Base-by-base conservation (phyloP, 2,113 vertebrate genomes). In the Dipodomys ordii region DNA sequence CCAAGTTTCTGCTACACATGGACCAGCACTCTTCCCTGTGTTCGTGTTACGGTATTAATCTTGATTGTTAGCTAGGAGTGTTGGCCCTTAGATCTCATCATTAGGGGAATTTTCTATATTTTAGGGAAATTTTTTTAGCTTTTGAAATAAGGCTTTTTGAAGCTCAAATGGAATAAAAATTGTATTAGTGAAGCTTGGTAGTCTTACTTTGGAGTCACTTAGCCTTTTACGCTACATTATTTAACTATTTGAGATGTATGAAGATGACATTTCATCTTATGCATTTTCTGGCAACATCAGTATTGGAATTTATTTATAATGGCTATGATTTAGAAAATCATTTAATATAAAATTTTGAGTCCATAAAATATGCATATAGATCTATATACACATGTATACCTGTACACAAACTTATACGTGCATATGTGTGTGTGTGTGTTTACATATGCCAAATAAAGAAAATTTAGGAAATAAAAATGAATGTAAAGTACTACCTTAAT, bases 41-140 rank as follows among this genome's bases (percentile, higher is more conserved):
- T 85, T 93, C 95, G 28, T 44, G 96, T 96, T 57, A 35, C 30
- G 72, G 53, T n/a, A 69, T 96, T 96, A 88, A 94, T 96, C 71
- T 96, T 53, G 74, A 60, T 96, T 80, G 53, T n/a, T 92, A 53
- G 92, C 72, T 22, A 80, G 30, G 91, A 62, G 57, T 64, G 87
- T 95, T 95, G 19, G 7, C 93, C n/a, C 83, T 96, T 82, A 5
- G n/a, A 23, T 96, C 85, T 93, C 53, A 83, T 95, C 16, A 78
- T 18, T 49, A 74, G 39, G 18, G 25, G 22, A 0, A 4, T 69
- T 68, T 94, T 94, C 39, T 67, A 6, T 39, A 6, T 39, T 39
- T 19, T 49, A 74, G 39, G 18, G 25, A 19, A 0, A 4, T 69
- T 68, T 94, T 32, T 67, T 92, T 57, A 89, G 16, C 18, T 67